Evolutionary conservation across 2,888 invertebrate genomes (phyloP).

Genomic region (Cantharis nigra): DNA sequence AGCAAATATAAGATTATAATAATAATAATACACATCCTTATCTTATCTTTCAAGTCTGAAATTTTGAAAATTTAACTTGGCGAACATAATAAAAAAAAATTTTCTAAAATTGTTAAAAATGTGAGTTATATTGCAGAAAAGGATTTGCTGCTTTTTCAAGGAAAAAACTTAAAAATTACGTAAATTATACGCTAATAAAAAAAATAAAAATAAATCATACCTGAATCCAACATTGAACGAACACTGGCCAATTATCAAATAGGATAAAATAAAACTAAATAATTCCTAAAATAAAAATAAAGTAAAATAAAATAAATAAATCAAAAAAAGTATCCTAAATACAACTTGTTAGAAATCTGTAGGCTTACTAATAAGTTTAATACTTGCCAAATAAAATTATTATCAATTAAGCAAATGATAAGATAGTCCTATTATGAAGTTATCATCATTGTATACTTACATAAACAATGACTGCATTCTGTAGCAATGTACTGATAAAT

Average conservation of each 20-base stretch:
- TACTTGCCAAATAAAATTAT: not conserved
- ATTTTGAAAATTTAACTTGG: not conserved
- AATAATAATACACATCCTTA: not conserved
- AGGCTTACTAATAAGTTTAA: not conserved
- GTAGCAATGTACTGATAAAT: conserved; percentile 71
- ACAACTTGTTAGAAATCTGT: not conserved
- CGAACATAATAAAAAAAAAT: not conserved
- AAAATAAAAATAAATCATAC: conserved; percentile 59
- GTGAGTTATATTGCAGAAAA: not conserved
- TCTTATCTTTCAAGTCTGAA: not conserved
- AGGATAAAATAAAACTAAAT: conserved; percentile 53
- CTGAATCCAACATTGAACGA: conserved; percentile 61
- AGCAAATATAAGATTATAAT: not conserved
- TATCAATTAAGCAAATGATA: conserved; percentile 15
- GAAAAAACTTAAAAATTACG: not conserved
- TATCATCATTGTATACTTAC: conserved; percentile 58
- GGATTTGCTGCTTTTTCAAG: not conserved
- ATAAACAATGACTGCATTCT: conserved; percentile 68
- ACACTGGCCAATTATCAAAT: conserved; percentile 33
- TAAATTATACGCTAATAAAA: conserved; percentile 34
- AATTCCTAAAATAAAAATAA: conserved; percentile 49
- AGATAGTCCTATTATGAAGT: not conserved
- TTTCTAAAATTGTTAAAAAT: not conserved
- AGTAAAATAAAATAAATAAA: conserved; percentile 44
- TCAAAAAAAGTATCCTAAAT: conserved; percentile 28